Percentiles rank a stretch among this genome's conserved stretches.
phyloP scores from a whole-genome alignment of 2,888 invertebrate genomes.

The Empis stercorea region DNA sequence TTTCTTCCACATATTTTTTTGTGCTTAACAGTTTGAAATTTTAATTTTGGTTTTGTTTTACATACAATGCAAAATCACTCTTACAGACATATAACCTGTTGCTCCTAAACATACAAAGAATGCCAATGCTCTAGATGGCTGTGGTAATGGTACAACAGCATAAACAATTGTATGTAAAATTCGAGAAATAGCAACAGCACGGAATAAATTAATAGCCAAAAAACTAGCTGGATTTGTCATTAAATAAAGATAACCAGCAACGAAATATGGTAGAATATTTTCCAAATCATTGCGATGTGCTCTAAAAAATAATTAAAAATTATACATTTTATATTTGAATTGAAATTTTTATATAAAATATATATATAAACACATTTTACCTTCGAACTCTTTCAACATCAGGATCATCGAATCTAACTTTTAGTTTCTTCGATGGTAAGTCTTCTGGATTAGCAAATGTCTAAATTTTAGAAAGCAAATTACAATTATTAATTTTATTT shows the following conservation, averaged over 20 bases:
- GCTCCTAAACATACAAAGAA: conserved; percentile 35
- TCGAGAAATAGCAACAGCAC: conserved; percentile 39
- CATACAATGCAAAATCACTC: conserved; percentile 21
- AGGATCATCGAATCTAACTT: conserved; percentile 36
- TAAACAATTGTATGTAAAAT: conserved; percentile 44
- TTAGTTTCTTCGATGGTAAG: conserved; percentile 25
- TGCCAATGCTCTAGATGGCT: conserved; percentile 39
- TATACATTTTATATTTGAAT: background rate
- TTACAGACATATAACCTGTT: conserved; percentile 39
- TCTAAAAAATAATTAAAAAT: conserved; percentile 28
- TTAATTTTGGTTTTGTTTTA: conserved; percentile 8
- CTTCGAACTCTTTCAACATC: conserved; percentile 38
- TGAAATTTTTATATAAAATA: background rate
- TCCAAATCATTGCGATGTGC: conserved; percentile 49
- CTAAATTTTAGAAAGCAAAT: conserved; percentile 26
- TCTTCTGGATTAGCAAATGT: conserved; percentile 46
- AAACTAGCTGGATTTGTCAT: conserved; percentile 37
- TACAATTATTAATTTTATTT: background rate
- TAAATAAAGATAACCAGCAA: conserved; percentile 40
- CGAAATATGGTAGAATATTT: conserved; percentile 44
- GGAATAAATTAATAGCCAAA: conserved; percentile 41
- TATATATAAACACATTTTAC: conserved; percentile 1
- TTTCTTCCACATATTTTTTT: too few relatives aligned
- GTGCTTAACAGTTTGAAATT: too few relatives aligned
- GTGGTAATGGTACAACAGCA: conserved; percentile 39